phyloP scores from a whole-genome alignment of 2,113 vertebrate genomes.

The Motacilla alba region DNA sequence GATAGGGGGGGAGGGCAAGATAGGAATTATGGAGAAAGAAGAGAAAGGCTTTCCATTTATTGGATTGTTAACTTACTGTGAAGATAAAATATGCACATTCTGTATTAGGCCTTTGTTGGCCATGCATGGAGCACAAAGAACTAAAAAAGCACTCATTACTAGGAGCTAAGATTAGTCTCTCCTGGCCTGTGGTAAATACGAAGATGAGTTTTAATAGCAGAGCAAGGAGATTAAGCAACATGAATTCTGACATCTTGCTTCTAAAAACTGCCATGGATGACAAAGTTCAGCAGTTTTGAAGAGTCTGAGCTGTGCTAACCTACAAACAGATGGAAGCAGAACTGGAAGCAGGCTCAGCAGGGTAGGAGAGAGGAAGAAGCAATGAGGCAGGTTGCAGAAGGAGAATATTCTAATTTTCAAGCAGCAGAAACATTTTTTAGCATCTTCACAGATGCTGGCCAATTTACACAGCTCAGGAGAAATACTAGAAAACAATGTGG shows the following conservation, averaged over 20 bases:
- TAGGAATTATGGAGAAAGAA: not conserved
- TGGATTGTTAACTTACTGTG: not conserved
- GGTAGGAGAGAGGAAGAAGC: not conserved
- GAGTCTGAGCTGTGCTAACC: not conserved
- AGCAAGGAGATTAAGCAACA: not conserved
- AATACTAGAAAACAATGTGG: not conserved
- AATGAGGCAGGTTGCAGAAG: not conserved
- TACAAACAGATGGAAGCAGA: not conserved
- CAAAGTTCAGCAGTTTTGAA: not conserved
- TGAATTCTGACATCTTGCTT: not conserved
- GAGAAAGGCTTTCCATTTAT: not conserved
- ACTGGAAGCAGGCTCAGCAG: not conserved
- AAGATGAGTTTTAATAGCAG: constrained; percentile 34
- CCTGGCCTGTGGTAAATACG: not conserved
- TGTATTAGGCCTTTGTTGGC: constrained; percentile 6
- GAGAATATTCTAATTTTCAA: not conserved
- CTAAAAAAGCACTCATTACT: constrained; percentile 33
- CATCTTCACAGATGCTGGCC: not conserved
- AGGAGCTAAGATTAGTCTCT: constrained; percentile 15
- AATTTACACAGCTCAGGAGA: not conserved
- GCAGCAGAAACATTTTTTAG: not conserved
- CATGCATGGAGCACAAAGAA: constrained; percentile 4
- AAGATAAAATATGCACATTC: constrained; percentile 36
- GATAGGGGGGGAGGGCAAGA: not conserved
- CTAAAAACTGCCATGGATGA: not conserved